These are phyloP conservation scores for Axea sp. DNA, from an alignment of 2,888 invertebrate genomes.

Conservation along the genomic window DNA sequence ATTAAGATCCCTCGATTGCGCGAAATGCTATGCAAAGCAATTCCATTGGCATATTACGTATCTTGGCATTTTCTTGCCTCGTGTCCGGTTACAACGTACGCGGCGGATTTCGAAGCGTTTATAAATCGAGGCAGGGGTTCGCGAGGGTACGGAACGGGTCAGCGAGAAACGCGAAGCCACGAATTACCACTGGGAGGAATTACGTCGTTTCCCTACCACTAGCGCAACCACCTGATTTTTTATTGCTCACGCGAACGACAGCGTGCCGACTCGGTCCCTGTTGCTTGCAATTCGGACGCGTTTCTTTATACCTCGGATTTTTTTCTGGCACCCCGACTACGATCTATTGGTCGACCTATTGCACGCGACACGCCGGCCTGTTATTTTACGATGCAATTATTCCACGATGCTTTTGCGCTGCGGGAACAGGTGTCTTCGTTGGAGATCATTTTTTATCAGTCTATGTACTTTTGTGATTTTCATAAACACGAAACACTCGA, in stretches of 20 bases:
- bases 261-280: too few species aligned
- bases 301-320: slow-evolving; percentile 7
- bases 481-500: slow-evolving; percentile 2
- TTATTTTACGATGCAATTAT: slow-evolving; percentile 34
- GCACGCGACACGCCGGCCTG: slow-evolving; percentile 41
- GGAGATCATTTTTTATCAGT: slow-evolving; percentile 9
- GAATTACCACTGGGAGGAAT: slow-evolving; percentile 48
- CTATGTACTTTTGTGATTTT: slow-evolving; percentile 6
- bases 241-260: slow-evolving; percentile 52
- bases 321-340: slow-evolving; percentile 20
- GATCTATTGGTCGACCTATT: too few species aligned
- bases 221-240: slow-evolving; percentile 42
- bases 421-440: slow-evolving; percentile 30
- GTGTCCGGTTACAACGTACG: slow-evolving; percentile 72
- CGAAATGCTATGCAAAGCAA: slow-evolving; percentile 78
- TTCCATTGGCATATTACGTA: slow-evolving; percentile 67
- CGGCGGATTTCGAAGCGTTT: slow-evolving; percentile 67
- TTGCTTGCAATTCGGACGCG: slow-evolving; percentile 17
- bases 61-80: slow-evolving; percentile 55
- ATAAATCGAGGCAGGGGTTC: slow-evolving; percentile 70
- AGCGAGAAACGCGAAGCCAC: slow-evolving; percentile 51
- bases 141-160: slow-evolving; percentile 14
- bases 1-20: slow-evolving; percentile 79
- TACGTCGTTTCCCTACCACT: slow-evolving; percentile 44
- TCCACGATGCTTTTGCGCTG: slow-evolving; percentile 5